phyloP scores from a whole-genome alignment of 2,113 vertebrate genomes.

The Macquaria australasica region DNA sequence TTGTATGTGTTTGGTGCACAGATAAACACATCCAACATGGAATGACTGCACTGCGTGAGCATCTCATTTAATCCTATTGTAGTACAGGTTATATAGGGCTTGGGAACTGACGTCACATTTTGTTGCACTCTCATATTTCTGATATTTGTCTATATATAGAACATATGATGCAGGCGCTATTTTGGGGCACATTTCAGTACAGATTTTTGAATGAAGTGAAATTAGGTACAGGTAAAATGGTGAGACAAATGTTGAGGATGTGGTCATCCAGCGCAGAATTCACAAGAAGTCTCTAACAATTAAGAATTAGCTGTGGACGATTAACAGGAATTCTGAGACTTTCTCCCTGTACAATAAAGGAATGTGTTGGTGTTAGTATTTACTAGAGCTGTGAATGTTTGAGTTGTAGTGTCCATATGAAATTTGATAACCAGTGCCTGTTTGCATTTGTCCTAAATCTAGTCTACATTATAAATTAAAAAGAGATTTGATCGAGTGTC shows the following conservation, averaged over 20 bases:
- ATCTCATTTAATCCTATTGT: constrained; percentile 13
- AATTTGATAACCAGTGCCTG: too few species aligned
- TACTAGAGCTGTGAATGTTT: too few species aligned
- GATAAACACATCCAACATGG: constrained; percentile 15
- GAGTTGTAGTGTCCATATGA: too few species aligned
- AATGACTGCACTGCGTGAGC: constrained; percentile 13
- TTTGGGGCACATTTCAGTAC: background rate
- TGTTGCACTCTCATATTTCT: background rate
- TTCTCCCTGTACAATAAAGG: too few species aligned
- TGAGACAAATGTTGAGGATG: background rate
- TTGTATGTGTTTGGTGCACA: constrained; percentile 6
- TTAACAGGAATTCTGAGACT: too few species aligned
- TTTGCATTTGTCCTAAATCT: too few species aligned
- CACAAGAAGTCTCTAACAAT: too few species aligned
- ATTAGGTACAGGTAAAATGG: background rate
- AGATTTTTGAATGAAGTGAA: background rate
- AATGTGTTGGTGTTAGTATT: too few species aligned
- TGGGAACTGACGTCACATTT: background rate
- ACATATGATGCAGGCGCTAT: background rate
- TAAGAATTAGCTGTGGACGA: too few species aligned
- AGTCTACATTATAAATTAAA: too few species aligned
- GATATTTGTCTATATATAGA: background rate
- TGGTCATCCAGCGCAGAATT: background rate
- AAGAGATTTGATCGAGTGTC: background rate
- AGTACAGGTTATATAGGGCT: constrained; percentile 3